Conservation (phyloP, 64 coral and sea anemone genomes). For the Acropora tenuis region DNA sequence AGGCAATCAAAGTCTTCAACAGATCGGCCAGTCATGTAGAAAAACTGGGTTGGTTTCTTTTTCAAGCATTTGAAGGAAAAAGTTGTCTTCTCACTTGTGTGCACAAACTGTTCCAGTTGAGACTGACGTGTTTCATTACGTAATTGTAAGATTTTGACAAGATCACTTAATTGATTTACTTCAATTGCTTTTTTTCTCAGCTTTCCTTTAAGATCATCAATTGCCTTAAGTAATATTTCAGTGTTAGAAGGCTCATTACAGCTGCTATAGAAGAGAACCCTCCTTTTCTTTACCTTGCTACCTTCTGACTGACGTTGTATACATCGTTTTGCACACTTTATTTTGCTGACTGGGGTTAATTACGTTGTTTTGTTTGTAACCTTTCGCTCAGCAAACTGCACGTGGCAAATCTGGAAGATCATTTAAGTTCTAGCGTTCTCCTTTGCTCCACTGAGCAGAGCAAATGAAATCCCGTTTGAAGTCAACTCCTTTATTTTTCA, state of each 20-base stretch:
- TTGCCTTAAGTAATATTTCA: constrained; percentile 60
- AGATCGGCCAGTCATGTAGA: constrained; percentile 66
- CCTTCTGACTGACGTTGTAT: constrained; percentile 45
- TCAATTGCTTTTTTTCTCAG: constrained; percentile 69
- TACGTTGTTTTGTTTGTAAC: constrained; percentile 40
- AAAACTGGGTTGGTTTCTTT: constrained; percentile 76
- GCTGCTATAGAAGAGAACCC: constrained; percentile 67
- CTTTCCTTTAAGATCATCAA: constrained; percentile 67
- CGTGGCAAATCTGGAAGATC: constrained; percentile 74
- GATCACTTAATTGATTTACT: constrained; percentile 64
- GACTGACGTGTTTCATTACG: constrained; percentile 57
- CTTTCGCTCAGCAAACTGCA: constrained; percentile 51
- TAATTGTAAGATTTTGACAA: constrained; percentile 56
- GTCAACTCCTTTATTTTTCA: constrained; percentile 70
- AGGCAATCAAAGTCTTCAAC: constrained; percentile 66
- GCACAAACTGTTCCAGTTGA: constrained; percentile 63
- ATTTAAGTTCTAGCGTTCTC: constrained; percentile 42
- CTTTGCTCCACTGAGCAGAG: constrained; percentile 74
- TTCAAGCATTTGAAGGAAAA: constrained; percentile 78
- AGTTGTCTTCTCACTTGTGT: constrained; percentile 64
- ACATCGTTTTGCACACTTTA: constrained; percentile 51
- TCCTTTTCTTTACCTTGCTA: constrained; percentile 42
- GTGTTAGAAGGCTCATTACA: constrained; percentile 56
- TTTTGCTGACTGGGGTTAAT: constrained; percentile 52
- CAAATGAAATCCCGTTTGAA: constrained; percentile 66